phyloP scores from a whole-genome alignment of 2,888 invertebrate genomes.

The Drosophila sordidula region DNA sequence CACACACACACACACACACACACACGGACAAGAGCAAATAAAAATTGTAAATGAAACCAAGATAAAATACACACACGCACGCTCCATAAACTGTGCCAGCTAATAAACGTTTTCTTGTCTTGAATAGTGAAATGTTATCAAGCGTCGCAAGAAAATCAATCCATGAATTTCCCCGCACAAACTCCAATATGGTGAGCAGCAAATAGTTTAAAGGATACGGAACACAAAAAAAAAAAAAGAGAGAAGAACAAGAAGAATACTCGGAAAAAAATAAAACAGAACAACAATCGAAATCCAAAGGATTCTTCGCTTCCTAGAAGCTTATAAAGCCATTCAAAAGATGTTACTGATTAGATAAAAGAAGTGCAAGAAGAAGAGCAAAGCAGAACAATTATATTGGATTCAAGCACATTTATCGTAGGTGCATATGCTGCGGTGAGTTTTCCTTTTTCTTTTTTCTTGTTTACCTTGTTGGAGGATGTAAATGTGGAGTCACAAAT shows the following conservation, averaged over 20 bases:
- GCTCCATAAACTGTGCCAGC: constrained; percentile 17
- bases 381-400: constrained; percentile 33
- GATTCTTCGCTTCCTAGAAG: constrained; percentile 1
- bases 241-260: neutral
- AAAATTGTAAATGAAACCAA: constrained; percentile 22
- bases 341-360: constrained; percentile 31
- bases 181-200: constrained; percentile 30
- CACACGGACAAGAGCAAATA: neutral
- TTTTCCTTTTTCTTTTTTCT: constrained; percentile 5
- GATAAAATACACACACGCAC: constrained; percentile 45
- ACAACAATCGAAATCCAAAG: neutral
- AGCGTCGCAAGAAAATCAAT: constrained; percentile 13
- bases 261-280: neutral
- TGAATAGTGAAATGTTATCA: constrained; percentile 32
- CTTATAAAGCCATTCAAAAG: constrained; percentile 1
- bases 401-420: constrained; percentile 51
- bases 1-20: neutral
- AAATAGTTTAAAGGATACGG: constrained; percentile 16
- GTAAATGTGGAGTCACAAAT: neutral
- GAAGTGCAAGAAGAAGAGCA: constrained; percentile 10
- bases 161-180: constrained; percentile 19
- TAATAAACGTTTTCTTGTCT: constrained; percentile 49
- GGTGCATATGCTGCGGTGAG: constrained; percentile 76
- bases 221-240: neutral
- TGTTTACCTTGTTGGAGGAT: neutral